These are phyloP conservation scores for Clanis bilineata DNA, from an alignment of 2,888 invertebrate genomes.

Conservation along the genomic window DNA sequence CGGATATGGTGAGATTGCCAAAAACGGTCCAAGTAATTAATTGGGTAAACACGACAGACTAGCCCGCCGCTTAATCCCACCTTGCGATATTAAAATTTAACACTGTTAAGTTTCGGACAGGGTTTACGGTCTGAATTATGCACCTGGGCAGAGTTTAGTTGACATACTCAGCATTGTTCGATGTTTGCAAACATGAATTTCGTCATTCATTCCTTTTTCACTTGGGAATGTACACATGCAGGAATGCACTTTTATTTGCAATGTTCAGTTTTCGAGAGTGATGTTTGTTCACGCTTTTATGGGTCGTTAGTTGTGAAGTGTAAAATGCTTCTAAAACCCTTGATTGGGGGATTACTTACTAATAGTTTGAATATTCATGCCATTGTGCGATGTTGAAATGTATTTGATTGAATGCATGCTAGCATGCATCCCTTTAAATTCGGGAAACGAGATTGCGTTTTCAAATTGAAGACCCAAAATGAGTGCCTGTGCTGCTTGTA, in stretches of 20 bases:
- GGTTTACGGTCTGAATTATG: background rate
- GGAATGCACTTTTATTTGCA: constrained; percentile 22
- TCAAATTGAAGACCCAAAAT: too few relatives aligned
- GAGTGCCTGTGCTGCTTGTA: too few relatives aligned
- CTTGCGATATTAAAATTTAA: constrained; percentile 17
- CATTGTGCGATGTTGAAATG: background rate
- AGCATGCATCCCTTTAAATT: background rate
- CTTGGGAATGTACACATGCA: constrained; percentile 25
- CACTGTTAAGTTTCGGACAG: constrained; percentile 1
- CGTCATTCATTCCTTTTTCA: constrained; percentile 16
- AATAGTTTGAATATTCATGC: background rate
- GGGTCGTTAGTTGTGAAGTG: background rate
- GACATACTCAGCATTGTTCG: constrained; percentile 11
- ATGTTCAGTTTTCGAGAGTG: constrained; percentile 12
- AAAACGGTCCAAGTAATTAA: constrained; percentile 54
- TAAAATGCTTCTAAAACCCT: background rate
- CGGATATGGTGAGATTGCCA: constrained; percentile 45
- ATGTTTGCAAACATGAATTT: constrained; percentile 18
- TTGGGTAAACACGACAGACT: constrained; percentile 50
- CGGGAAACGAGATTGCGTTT: too few relatives aligned
- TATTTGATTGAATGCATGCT: background rate
- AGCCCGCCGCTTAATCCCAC: constrained; percentile 14
- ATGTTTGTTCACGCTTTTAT: background rate
- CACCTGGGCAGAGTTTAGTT: background rate
- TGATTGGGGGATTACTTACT: background rate